Percentiles rank a stretch among this genome's conserved stretches.
Evolutionary conservation across 1,140 invertebrate genomes (phyloP).

Genomic region (Leptopilina clavipes): DNA sequence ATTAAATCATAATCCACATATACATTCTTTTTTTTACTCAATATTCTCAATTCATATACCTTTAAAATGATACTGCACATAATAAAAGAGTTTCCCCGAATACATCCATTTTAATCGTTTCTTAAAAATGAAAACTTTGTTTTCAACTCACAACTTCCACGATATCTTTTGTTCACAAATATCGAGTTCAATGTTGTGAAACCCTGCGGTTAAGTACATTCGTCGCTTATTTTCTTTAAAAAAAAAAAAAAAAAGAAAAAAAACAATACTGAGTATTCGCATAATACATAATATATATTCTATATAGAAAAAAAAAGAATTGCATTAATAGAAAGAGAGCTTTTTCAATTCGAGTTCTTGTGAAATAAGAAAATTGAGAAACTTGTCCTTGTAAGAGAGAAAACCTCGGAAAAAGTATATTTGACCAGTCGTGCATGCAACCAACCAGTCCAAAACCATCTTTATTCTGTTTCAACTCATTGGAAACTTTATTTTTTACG

Average conservation of each 20-base stretch:
- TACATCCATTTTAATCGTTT: too few species aligned
- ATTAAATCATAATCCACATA: too few species aligned
- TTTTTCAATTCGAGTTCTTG: constrained; percentile 7
- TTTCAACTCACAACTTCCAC: too few species aligned
- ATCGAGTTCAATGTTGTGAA: too few species aligned
- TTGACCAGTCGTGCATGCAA: constrained; percentile 39
- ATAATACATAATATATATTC: background rate
- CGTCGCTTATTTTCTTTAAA: constrained; percentile 22
- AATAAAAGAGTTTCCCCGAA: too few species aligned
- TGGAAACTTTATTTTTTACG: constrained; percentile 26
- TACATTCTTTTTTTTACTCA: too few species aligned
- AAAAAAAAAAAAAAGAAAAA: constrained; percentile 18
- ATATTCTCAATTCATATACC: too few species aligned
- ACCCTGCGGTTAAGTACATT: background rate
- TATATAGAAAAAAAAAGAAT: constrained; percentile 6
- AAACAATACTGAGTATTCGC: too few species aligned
- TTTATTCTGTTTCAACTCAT: background rate
- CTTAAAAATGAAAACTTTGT: too few species aligned
- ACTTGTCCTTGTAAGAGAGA: constrained; percentile 32
- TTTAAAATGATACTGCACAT: too few species aligned
- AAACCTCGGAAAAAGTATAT: background rate
- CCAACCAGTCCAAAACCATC: constrained; percentile 4
- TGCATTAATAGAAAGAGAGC: constrained; percentile 43
- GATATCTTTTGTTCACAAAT: too few species aligned
- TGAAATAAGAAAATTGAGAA: constrained; percentile 37